Evolutionary conservation across 2,888 invertebrate genomes (phyloP).

Genomic region (Miltochrista miniata): DNA sequence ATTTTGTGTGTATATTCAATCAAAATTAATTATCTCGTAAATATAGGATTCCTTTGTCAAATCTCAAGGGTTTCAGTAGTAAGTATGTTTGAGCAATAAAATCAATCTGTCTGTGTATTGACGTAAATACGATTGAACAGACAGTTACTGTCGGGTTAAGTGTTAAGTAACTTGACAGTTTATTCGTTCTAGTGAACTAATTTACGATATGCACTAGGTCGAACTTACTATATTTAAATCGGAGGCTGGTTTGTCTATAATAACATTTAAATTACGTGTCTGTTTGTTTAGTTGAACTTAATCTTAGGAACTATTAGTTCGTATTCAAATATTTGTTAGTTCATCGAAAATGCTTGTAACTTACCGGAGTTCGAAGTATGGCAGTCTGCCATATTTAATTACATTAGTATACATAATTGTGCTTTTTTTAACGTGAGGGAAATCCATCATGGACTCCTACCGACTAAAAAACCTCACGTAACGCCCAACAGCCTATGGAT

Average conservation of each 20-base stretch:
- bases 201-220: slow-evolving; percentile 6
- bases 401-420: too few species aligned
- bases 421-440: too few species aligned
- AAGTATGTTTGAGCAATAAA: slow-evolving; percentile 28
- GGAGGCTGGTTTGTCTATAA: not conserved
- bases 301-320: too few species aligned
- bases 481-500: too few species aligned
- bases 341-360: too few species aligned
- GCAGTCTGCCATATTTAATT: too few species aligned
- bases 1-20: slow-evolving; percentile 19
- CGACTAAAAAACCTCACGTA: too few species aligned
- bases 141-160: slow-evolving; percentile 29
- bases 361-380: too few species aligned
- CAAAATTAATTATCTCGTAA: slow-evolving; percentile 38
- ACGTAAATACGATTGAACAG: slow-evolving; percentile 32
- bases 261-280: too few species aligned
- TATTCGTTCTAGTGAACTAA: slow-evolving; percentile 11
- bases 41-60: slow-evolving; percentile 36
- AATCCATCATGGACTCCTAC: too few species aligned
- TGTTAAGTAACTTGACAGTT: slow-evolving; percentile 22
- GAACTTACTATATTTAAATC: not conserved
- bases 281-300: not conserved
- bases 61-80: slow-evolving; percentile 35
- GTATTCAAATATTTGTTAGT: too few species aligned
- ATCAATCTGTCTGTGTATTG: slow-evolving; percentile 36